phyloP scores from a whole-genome alignment of 2,888 invertebrate species.

The Prenolepis imparis region DNA sequence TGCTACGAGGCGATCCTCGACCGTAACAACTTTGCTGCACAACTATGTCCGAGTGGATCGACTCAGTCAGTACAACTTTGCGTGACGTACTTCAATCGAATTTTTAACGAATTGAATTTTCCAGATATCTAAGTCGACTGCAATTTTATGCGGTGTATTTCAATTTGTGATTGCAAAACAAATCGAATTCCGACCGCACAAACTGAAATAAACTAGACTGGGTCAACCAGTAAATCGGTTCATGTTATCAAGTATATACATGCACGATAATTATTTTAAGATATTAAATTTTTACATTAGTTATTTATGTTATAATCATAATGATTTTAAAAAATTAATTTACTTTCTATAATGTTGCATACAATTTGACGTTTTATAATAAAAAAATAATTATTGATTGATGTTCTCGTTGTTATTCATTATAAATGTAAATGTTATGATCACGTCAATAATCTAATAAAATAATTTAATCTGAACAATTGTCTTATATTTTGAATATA shows the following conservation, averaged over 20 bases:
- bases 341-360: background rate
- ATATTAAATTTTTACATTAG: background rate
- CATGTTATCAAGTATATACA: background rate
- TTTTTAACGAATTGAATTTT: conserved; percentile 47
- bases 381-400: background rate
- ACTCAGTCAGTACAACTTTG: conserved; percentile 9
- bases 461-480: background rate
- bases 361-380: background rate
- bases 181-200: background rate
- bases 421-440: background rate
- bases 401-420: background rate
- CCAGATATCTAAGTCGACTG: background rate
- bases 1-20: conserved; percentile 21
- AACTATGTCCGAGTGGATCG: conserved; percentile 38
- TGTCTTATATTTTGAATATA: background rate
- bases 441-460: background rate
- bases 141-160: conserved; percentile 9
- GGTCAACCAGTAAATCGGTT: background rate
- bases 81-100: conserved; percentile 26
- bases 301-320: background rate
- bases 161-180: conserved; percentile 1
- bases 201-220: conserved; percentile 11
- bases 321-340: background rate
- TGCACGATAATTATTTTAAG: background rate
- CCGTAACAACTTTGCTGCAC: conserved; percentile 25